Percentiles rank a stretch among this genome's conserved stretches.
phyloP scores from a whole-genome alignment of 2,797 vertebrate genomes.

The Knipowitschia caucasica region DNA sequence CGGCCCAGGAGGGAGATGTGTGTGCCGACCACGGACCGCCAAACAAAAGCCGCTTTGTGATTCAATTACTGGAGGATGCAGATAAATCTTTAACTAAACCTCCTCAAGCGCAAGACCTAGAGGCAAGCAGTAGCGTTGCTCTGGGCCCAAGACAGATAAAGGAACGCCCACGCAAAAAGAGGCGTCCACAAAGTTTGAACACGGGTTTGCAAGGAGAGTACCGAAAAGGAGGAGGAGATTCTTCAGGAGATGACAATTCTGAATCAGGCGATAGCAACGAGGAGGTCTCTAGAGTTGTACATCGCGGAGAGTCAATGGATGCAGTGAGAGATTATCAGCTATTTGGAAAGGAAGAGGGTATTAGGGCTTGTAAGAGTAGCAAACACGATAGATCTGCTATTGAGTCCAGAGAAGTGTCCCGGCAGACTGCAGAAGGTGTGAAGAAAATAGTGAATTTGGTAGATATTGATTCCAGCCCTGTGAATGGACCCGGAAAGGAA shows the following conservation, averaged over 20 bases:
- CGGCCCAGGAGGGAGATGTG: slow-evolving; percentile 41
- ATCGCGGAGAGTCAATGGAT: slow-evolving; percentile 34
- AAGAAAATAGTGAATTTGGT: slow-evolving; percentile 48
- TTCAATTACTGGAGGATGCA: slow-evolving; percentile 51
- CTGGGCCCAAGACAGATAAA: slow-evolving; percentile 32
- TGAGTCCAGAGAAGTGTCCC: slow-evolving; percentile 26
- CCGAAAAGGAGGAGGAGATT: slow-evolving; percentile 56
- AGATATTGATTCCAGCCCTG: slow-evolving; percentile 45
- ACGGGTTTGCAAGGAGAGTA: slow-evolving; percentile 67
- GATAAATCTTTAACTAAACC: slow-evolving; percentile 58
- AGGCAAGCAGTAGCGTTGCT: slow-evolving; percentile 37
- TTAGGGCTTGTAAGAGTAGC: slow-evolving; percentile 35
- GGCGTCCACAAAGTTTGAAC: slow-evolving; percentile 76
- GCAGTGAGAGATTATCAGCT: slow-evolving; percentile 45
- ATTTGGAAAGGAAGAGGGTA: slow-evolving; percentile 37
- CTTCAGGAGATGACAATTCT: slow-evolving; percentile 65
- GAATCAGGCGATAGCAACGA: slow-evolving; percentile 67
- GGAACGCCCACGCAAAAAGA: slow-evolving; percentile 63
- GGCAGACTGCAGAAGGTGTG: slow-evolving; percentile 41
- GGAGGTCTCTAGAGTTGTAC: slow-evolving; percentile 30
- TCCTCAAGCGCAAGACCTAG: slow-evolving; percentile 33
- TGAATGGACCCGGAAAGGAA: slow-evolving; percentile 66
- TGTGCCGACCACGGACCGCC: slow-evolving; percentile 36
- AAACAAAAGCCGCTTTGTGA: slow-evolving; percentile 47
- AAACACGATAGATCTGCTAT: slow-evolving; percentile 33